phyloP scores from a whole-genome alignment of 2,113 vertebrate species.

The Pithys albifrons region DNA sequence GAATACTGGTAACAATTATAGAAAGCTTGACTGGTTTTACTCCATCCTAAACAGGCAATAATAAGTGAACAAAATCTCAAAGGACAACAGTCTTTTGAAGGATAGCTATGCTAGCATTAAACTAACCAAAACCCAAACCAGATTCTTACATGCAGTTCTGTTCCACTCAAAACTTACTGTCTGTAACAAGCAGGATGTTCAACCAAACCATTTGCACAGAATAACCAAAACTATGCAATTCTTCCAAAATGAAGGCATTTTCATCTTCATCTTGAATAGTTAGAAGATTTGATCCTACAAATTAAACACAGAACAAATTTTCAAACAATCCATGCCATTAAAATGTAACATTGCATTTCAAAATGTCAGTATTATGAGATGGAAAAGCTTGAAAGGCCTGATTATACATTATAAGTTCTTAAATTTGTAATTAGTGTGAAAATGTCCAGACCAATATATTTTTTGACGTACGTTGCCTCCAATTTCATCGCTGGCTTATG shows the following conservation, averaged over 20 bases:
- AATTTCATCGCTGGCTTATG: not conserved
- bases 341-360: not conserved
- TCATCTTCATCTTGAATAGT: constrained; percentile 86
- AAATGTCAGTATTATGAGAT: not conserved
- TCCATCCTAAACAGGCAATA: not conserved
- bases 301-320: constrained; percentile 29
- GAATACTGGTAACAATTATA: not conserved
- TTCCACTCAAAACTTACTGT: constrained; percentile 78
- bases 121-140: not conserved
- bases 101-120: not conserved
- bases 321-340: not conserved
- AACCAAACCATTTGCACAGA: constrained; percentile 86
- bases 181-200: constrained; percentile 78
- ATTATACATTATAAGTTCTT: not conserved
- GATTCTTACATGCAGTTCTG: not conserved
- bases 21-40: not conserved
- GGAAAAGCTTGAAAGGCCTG: not conserved
- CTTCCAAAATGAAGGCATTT: constrained; percentile 86
- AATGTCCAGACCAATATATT: not conserved
- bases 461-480: not conserved
- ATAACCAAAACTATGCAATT: constrained; percentile 78
- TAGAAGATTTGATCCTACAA: constrained; percentile 82
- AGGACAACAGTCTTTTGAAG: not conserved
- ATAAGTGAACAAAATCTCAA: not conserved
- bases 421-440: not conserved